Conservation (phyloP, 2,113 vertebrate species). For the Cisticola juncidis region DNA sequence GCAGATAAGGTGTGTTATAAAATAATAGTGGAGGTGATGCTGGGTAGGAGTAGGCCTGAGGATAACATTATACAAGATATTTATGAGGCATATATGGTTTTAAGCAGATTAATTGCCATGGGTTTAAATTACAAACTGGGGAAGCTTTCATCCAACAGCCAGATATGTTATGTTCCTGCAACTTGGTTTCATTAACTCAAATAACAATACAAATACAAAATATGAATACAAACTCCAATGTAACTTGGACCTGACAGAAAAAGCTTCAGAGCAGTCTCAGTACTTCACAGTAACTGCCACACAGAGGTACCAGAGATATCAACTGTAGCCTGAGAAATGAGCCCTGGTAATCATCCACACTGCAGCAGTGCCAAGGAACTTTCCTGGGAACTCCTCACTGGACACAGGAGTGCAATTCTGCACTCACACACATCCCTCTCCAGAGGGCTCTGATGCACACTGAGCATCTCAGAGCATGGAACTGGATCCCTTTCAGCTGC, state of each 20-base stretch:
- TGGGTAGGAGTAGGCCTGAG: background rate
- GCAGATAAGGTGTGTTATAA: background rate
- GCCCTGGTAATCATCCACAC: background rate
- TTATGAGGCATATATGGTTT: background rate
- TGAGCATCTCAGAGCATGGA: background rate
- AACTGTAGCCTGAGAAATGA: background rate
- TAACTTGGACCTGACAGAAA: background rate
- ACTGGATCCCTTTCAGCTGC: background rate
- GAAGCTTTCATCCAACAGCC: background rate
- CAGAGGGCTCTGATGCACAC: background rate
- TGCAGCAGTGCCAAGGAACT: background rate
- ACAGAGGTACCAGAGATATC: background rate
- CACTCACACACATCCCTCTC: background rate
- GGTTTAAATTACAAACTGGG: background rate
- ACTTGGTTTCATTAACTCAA: background rate
- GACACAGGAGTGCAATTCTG: background rate
- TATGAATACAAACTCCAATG: background rate
- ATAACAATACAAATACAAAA: background rate
- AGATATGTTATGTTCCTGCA: background rate
- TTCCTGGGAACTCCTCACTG: background rate
- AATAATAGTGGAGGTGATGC: background rate
- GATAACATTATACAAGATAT: background rate
- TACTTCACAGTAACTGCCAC: background rate
- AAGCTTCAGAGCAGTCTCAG: background rate
- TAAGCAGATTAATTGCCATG: background rate